Conservation (phyloP, 92 coral and sea anemone genomes). For the Palythoa grandis region DNA sequence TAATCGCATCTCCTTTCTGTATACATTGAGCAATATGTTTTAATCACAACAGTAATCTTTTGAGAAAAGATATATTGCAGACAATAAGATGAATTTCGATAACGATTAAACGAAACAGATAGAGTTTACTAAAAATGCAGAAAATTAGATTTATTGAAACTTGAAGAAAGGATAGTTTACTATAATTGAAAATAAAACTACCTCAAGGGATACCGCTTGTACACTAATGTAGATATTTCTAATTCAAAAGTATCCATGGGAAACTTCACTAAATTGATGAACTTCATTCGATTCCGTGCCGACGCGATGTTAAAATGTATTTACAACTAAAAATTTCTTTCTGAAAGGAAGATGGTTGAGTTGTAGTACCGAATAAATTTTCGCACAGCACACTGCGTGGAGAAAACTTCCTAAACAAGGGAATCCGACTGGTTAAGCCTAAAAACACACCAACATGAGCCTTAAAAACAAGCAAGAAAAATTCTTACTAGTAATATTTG, state of each 20-base stretch:
- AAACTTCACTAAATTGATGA: background rate
- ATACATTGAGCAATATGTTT: constrained; percentile 8
- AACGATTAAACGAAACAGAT: background rate
- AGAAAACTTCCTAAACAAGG: background rate
- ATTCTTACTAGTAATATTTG: background rate
- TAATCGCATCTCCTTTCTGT: background rate
- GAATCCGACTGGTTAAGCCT: background rate
- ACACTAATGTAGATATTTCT: background rate
- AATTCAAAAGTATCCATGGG: background rate
- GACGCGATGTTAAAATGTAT: background rate
- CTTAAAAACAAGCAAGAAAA: too few species aligned
- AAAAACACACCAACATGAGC: background rate
- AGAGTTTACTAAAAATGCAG: background rate
- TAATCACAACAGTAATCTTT: background rate
- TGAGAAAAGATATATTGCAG: background rate
- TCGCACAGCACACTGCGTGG: background rate
- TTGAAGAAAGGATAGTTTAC: constrained; percentile 13
- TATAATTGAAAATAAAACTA: constrained; percentile 1
- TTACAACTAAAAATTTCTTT: background rate
- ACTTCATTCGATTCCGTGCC: background rate
- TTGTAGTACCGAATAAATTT: background rate
- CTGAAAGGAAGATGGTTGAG: background rate
- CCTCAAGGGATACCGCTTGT: background rate
- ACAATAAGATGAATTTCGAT: background rate
- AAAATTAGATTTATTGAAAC: constrained; percentile 13